phyloP scores from a whole-genome alignment of 1,140 invertebrate species.

The Drosophila malerkotliana region DNA sequence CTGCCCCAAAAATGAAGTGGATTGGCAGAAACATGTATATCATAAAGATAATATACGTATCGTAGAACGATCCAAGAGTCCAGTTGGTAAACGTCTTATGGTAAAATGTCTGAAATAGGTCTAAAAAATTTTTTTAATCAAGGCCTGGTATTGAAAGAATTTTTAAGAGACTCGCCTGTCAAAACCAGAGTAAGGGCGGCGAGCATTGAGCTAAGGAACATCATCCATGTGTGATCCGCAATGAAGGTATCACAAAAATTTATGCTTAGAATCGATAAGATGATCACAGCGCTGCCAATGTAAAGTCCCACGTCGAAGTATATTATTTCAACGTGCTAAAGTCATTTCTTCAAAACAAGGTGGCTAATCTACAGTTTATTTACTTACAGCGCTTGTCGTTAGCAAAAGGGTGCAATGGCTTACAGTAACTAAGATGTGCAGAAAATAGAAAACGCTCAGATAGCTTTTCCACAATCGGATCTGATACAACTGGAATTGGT shows the following conservation, averaged over 20 bases:
- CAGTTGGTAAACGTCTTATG: background rate
- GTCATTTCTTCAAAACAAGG: background rate
- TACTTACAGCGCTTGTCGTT: constrained; percentile 13
- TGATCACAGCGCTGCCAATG: constrained; percentile 76
- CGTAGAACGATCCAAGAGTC: constrained; percentile 84
- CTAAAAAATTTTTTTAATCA: background rate
- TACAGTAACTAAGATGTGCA: constrained; percentile 3
- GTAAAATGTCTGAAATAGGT: background rate
- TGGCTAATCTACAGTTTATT: background rate
- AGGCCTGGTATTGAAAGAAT: background rate
- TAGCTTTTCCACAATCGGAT: constrained; percentile 24
- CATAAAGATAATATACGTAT: constrained; percentile 88
- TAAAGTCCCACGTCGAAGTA: constrained; percentile 75
- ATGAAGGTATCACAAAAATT: constrained; percentile 84
- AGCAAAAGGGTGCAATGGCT: constrained; percentile 21
- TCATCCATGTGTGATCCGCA: constrained; percentile 79
- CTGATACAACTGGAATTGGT: constrained; percentile 28
- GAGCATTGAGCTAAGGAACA: constrained; percentile 83
- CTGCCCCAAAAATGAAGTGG: constrained; percentile 87
- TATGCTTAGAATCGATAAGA: constrained; percentile 83
- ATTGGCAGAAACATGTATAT: constrained; percentile 92
- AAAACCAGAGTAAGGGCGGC: constrained; percentile 65
- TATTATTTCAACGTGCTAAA: background rate
- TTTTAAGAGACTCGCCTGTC: background rate
- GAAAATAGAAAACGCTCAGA: constrained; percentile 25